Conservation (phyloP, 2,888 invertebrate species). For the Gibbula magus region DNA sequence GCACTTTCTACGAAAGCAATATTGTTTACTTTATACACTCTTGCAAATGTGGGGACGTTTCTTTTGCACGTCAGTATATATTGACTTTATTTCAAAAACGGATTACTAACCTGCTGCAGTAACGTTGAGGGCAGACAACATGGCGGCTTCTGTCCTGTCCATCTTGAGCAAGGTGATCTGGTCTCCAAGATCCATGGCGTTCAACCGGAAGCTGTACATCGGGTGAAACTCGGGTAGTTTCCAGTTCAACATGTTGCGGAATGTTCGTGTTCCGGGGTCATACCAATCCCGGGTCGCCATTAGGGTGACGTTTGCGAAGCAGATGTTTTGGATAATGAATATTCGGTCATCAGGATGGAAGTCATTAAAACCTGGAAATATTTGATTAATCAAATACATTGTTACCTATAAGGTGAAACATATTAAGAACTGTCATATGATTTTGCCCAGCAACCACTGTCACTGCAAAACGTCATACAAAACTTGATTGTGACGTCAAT, state of each 20-base stretch:
- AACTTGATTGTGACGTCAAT: no score
- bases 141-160: slow-evolving; percentile 45
- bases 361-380: slow-evolving; percentile 29
- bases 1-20: no score
- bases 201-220: slow-evolving; percentile 46
- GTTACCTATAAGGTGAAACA: no score
- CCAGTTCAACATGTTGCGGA: slow-evolving; percentile 52
- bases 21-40: no score
- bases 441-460: no score
- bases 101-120: slow-evolving; percentile 42
- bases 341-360: slow-evolving; percentile 21
- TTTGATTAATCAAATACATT: no score
- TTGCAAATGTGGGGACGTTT: no score
- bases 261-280: slow-evolving; percentile 42
- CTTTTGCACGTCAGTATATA: no score
- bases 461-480: no score
- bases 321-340: slow-evolving; percentile 1
- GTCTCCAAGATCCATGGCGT: slow-evolving; percentile 45
- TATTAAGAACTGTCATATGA: no score
- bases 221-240: slow-evolving; percentile 47
- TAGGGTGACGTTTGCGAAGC: slow-evolving; percentile 27
- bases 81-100: not conserved
- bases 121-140: slow-evolving; percentile 42
- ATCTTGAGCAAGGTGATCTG: slow-evolving; percentile 45
- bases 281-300: slow-evolving; percentile 25